Base-by-base conservation (phyloP, 2,888 invertebrate genomes). In the Odontocerum albicorne region DNA sequence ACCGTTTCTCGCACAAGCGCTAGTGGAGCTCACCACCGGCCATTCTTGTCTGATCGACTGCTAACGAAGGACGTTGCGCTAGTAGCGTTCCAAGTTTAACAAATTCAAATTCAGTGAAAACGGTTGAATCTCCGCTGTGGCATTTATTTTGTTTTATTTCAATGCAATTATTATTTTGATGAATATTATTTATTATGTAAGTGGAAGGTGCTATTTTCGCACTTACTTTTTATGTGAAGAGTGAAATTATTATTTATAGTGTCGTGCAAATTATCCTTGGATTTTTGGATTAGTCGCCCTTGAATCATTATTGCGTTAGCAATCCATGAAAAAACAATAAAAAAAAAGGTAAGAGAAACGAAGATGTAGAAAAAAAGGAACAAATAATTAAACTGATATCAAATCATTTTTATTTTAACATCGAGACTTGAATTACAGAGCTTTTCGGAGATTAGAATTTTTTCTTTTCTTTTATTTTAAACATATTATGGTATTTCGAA, bases 211-310 rank as follows among this genome's bases (percentile, higher is more conserved):
- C 33, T 8, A 13, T 4, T 31, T 17, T 19, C 12, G 45, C 45
- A 21, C 45, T 38, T n/a, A n/a, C n/a, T n/a, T 22, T 46, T 45
- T 32, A 27, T 44, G 52, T 52, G 46, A 15, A 31, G 36, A 36
- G 38, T 43, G 50, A 31, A 46, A 43, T 36, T 32, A 45, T 27
- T 32, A 52, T n/a, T n/a, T n/a, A 35, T 31, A 43, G 53, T 53
- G 44, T 20, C 46, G 53, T 53, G 53, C 39, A 33, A 46, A 40
- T 21, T 40, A 45, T 52, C 42, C 50, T 36, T 50, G 52, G 52
- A 52, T 52, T 39, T 53, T 53, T 53, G 53, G 53, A 53, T 46
- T 53, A 46, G 31, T 43, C 46, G 32, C 22, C 32, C 44, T 40
- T 21, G 53, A 53, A 38, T 46, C n/a, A n/a, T n/a, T n/a, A n/a